Percentiles rank a stretch among this genome's conserved stretches.
phyloP scores from a whole-genome alignment of 1,140 invertebrate genomes.

The Periplaneta americana region DNA sequence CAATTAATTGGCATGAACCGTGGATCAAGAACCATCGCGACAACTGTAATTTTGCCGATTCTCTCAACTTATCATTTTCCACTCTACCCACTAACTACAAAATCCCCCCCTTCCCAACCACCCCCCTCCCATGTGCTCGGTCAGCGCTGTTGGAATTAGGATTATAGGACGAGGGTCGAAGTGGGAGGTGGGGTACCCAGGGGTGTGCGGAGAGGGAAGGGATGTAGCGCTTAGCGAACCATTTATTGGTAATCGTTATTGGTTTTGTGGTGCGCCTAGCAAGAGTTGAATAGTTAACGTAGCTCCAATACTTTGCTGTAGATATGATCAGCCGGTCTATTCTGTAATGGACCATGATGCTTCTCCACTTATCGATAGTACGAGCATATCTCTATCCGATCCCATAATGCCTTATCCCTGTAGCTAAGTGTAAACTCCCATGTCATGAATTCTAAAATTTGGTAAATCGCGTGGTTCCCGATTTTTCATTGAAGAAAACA shows the following conservation, averaged over 20 bases:
- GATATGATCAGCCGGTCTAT: neutral
- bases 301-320: neutral
- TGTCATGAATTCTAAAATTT: neutral
- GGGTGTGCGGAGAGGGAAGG: neutral
- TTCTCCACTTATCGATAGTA: neutral
- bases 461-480: neutral
- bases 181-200: neutral
- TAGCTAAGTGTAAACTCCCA: neutral
- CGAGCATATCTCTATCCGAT: neutral
- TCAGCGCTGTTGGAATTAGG: neutral
- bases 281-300: neutral
- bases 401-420: neutral
- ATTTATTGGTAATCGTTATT: constrained; percentile 11
- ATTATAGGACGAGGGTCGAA: neutral
- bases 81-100: neutral
- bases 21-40: neutral
- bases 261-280: neutral
- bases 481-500: no score
- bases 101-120: neutral
- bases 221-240: neutral
- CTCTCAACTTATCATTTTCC: neutral
- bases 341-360: neutral
- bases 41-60: neutral
- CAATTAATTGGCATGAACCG: neutral
- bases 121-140: neutral